Evolutionary conservation across 1,140 invertebrate genomes (phyloP), one percentile per base, ranked within the genome.

Genomic region (Bicyclus anynana): DNA sequence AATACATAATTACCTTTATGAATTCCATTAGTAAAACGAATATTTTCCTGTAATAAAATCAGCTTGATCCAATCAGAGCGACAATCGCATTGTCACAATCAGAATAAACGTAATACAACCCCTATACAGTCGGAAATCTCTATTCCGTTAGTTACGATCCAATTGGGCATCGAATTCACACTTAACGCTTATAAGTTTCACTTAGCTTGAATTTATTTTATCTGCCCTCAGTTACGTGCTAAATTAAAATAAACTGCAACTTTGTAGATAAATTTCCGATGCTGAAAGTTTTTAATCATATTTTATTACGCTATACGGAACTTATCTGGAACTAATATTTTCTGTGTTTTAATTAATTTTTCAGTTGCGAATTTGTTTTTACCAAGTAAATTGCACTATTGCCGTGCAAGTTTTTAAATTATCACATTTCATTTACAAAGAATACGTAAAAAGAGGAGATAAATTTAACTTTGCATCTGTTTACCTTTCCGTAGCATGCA

Each of bases 121-220:
- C 42, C 27, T 33, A 16, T 58, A 44, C 40, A 17, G 40, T 4
- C 48, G 20, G n/a, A 47, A 59, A 49, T 27, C 26, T 56, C 46
- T 16, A 47, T 51, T 42, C 48, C 38, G 40, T 51, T 44, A 58
- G 48, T 58, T 37, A 46, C 49, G 38, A 35, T 35, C 37, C 56
- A 59, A 52, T 52, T 50, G 56, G 38, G 33, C 49, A 14, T 29
- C 27, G 27, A 40, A 59, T 59, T 59, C 40, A 33, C 49, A 52
- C 56, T 59, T 37, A 59, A 44, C 26, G 49, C 48, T 52, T 59
- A 59, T 59, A 59, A 59, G 48, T 59, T 52, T 59, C 49, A 52
- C 49, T 58, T 58, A 58, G 38, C 26, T 20, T 23, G 40, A 52
- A 52, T 52, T 59, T 59, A 59, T 59, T 59, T 47, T 59, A 59